Percentiles rank a stretch among this genome's conserved stretches.
phyloP scores from a whole-genome alignment of 2,888 invertebrate genomes.

The Arctia plantaginis region DNA sequence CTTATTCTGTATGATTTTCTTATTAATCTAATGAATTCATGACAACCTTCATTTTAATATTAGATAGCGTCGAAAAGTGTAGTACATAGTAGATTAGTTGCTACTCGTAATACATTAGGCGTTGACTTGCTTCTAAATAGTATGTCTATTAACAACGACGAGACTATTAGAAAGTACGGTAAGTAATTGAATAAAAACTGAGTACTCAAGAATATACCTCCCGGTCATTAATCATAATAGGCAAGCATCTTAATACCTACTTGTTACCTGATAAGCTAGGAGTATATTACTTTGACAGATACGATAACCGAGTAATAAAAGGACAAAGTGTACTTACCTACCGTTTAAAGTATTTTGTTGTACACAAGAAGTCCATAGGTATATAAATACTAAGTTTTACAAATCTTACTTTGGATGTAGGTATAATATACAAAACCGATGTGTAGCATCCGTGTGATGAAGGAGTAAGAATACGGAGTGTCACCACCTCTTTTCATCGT shows the following conservation, averaged over 20 bases:
- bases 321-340: background rate
- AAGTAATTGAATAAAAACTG: background rate
- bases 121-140: background rate
- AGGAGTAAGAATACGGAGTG: too few relatives aligned
- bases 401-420: too few relatives aligned
- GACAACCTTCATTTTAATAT: background rate
- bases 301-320: background rate
- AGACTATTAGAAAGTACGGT: background rate
- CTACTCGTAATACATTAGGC: constrained; percentile 29
- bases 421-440: too few relatives aligned
- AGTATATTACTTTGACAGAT: background rate
- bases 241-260: background rate
- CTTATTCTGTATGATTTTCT: background rate
- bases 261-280: background rate
- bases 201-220: background rate
- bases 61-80: background rate
- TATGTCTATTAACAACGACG: background rate
- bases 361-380: too few relatives aligned
- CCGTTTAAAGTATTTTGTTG: too few relatives aligned
- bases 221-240: background rate
- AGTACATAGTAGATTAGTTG: constrained; percentile 12
- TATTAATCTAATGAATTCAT: background rate
- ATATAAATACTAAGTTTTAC: too few relatives aligned
- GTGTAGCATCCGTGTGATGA: too few relatives aligned
- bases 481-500: too few relatives aligned